Conservation (phyloP, 1,140 invertebrate species). For the Saccostrea glomerata region DNA sequence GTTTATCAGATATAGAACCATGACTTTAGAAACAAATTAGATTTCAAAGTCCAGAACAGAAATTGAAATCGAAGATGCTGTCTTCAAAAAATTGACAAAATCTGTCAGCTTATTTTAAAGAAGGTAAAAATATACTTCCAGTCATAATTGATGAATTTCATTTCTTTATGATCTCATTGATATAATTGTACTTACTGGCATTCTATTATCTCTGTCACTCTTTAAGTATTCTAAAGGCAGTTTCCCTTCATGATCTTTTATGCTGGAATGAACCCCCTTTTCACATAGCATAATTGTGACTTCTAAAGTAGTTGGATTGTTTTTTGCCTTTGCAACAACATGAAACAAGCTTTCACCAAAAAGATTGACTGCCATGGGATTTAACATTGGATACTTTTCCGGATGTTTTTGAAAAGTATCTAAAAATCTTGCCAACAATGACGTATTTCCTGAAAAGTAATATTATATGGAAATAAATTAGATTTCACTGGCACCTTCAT, state of each 20-base stretch:
- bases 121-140: too few species aligned
- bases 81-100: too few species aligned
- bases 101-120: too few species aligned
- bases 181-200: slow-evolving; percentile 11
- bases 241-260: slow-evolving; percentile 64
- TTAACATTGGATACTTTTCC: slow-evolving; percentile 56
- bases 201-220: slow-evolving; percentile 66
- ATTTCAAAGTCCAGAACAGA: too few species aligned
- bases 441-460: slow-evolving; percentile 57
- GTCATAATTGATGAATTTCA: too few species aligned
- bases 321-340: slow-evolving; percentile 63
- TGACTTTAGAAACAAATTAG: too few species aligned
- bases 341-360: slow-evolving; percentile 69
- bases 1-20: too few species aligned
- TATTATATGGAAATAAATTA: neutral
- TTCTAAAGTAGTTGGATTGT: slow-evolving; percentile 63
- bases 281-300: slow-evolving; percentile 66
- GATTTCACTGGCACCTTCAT: too few species aligned
- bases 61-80: too few species aligned
- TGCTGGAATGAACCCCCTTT: slow-evolving; percentile 57
- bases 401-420: slow-evolving; percentile 57
- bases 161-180: neutral
- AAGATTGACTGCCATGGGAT: slow-evolving; percentile 56
- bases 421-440: slow-evolving; percentile 64
- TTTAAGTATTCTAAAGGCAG: slow-evolving; percentile 64